Evolutionary conservation across 2,797 vertebrate genomes (phyloP), one percentile per base, ranked within the genome.

Genomic region (Sparus aurata): DNA sequence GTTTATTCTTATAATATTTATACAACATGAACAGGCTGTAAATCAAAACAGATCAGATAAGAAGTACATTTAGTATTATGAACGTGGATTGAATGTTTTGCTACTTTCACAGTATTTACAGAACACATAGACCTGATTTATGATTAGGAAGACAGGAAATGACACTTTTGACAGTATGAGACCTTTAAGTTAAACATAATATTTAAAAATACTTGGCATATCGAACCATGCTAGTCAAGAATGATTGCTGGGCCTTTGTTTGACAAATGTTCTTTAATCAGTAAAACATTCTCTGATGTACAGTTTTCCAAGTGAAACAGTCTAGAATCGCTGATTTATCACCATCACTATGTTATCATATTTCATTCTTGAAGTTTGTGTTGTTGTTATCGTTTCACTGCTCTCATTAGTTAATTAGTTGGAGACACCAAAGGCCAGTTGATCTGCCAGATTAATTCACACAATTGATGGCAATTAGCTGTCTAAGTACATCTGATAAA

Each of bases 1-100:
- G 30, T 63, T 77, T 77, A 18, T 54, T 57, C n/a, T 55, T 9
- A 22, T 55, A 52, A 30, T 27, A 79, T 73, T 41, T 38, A 45
- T 13, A 52, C 50, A 54, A 38, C 16, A 54, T 57, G 12, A 64
- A 68, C 18, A 59, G n/a, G 17, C 2, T 10, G 41, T 20, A 54
- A 15, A 63, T 58, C 38, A 20, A 69, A 69, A 64, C 13, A 46
- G n/a, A 45, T 34, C 4, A 43, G 54, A 27, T 64, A 49, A 64
- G 59, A 20, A 45, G 7, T 30, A 41, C 12, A 20, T 46, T 20
- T 12, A 17, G 5, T 22, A 41, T 57, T 63, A 18, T n/a, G n/a
- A n/a, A n/a, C n/a, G n/a, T 7, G 6, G 34, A 34, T 9, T 34
- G 7, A 9, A 8, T 34, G 2, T 34, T 34, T 34, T 34, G 7